These are phyloP conservation scores for Thysanoteuthis rhombus DNA, from an alignment of 2,888 invertebrate genomes.

Conservation along the genomic window DNA sequence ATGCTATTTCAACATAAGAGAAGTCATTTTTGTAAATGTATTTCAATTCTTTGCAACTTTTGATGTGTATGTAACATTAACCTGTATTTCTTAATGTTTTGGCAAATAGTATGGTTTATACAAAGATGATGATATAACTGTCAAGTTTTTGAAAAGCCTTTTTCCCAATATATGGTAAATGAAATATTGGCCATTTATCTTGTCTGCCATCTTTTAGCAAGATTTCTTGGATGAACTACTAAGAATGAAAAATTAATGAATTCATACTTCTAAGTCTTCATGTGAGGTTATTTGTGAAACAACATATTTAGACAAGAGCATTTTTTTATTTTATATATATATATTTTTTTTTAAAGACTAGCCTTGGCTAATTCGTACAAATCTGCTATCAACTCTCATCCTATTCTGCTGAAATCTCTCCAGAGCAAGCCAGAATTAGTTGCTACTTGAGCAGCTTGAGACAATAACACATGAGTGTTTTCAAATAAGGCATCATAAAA, in stretches of 20 bases:
- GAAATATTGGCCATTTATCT: not conserved
- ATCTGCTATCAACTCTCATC: not conserved
- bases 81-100: too few relatives aligned
- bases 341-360: not conserved
- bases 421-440: not conserved
- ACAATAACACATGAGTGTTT: too few relatives aligned
- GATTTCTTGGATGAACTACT: not conserved
- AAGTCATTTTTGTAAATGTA: too few relatives aligned
- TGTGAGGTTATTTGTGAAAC: not conserved
- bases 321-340: not conserved
- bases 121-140: too few relatives aligned
- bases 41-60: too few relatives aligned
- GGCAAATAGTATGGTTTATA: too few relatives aligned
- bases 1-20: too few relatives aligned
- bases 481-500: too few relatives aligned
- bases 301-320: not conserved
- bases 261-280: not conserved
- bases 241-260: not conserved
- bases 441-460: not conserved
- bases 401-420: not conserved
- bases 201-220: not conserved
- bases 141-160: too few relatives aligned
- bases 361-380: not conserved
- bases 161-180: too few relatives aligned
- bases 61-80: too few relatives aligned